Conservation (phyloP, 2,113 vertebrate genomes). For the Stictonetta naevosa region DNA sequence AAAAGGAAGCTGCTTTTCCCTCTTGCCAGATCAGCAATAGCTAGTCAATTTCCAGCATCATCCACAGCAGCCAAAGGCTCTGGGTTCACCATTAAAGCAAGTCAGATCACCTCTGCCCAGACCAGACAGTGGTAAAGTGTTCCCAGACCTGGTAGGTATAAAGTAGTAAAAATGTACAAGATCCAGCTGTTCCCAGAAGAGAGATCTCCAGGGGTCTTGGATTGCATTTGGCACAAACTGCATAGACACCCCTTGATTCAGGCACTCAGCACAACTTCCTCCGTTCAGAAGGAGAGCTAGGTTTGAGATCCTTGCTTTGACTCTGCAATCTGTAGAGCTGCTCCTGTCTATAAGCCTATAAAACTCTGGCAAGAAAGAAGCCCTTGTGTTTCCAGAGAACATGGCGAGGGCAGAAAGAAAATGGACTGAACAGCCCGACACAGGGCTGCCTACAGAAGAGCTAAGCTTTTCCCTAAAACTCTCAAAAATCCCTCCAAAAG, state of each 20-base stretch:
- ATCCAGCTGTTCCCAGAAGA: background rate
- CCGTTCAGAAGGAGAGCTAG: background rate
- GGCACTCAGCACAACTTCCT: background rate
- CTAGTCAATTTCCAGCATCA: background rate
- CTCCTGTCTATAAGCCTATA: background rate
- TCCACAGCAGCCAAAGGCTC: background rate
- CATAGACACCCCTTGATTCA: background rate
- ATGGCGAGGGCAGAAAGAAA: background rate
- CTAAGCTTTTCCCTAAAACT: background rate
- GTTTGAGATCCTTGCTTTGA: background rate
- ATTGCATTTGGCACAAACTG: background rate
- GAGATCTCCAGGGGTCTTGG: background rate
- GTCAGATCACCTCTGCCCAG: background rate
- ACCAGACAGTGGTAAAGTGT: background rate
- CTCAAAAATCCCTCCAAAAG: background rate
- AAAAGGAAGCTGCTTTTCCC: background rate
- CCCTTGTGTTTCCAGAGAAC: background rate
- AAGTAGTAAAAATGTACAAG: background rate
- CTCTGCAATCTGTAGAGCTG: background rate
- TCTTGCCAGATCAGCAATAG: too few relatives aligned
- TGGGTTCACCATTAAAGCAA: background rate
- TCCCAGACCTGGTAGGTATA: background rate
- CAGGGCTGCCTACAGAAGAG: background rate
- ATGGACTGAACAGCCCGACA: fast-evolving
- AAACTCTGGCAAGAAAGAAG: background rate